phyloP scores from a whole-genome alignment of 30 jellyfish, hydroid and myxozoan species.

The Hydractinia echinata region DNA sequence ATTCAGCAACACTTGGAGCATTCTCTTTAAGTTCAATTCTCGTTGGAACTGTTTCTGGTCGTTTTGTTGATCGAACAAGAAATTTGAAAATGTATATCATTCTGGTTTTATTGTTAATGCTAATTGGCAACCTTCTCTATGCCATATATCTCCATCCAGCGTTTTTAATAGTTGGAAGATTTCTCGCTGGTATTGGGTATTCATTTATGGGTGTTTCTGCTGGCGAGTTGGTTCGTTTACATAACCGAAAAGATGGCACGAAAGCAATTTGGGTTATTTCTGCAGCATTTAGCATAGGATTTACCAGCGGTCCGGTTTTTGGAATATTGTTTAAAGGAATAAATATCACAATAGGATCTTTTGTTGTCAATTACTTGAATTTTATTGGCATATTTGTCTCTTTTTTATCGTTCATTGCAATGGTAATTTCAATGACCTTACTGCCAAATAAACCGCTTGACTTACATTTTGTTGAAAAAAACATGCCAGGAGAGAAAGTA shows the following conservation, averaged over 20 bases:
- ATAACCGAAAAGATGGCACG: conserved; percentile 6
- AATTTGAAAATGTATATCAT: background rate
- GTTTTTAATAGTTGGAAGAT: conserved; percentile 21
- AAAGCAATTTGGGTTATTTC: conserved; percentile 6
- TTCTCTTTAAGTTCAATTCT: background rate
- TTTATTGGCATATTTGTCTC: conserved; percentile 8
- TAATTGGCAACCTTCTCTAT: conserved; percentile 24
- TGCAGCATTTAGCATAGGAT: conserved; percentile 7
- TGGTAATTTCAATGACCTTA: background rate
- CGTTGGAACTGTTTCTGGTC: background rate
- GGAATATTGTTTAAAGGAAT: background rate
- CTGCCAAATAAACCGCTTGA: background rate
- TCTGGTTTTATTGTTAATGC: background rate
- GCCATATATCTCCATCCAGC: conserved; percentile 6
- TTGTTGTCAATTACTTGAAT: background rate
- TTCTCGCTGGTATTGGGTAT: conserved; percentile 29
- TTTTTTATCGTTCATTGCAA: background rate
- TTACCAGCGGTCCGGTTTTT: conserved; percentile 23
- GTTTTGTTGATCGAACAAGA: conserved; percentile 6
- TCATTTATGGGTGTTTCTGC: background rate
- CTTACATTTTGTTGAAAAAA: background rate
- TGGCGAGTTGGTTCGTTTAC: conserved; percentile 20
- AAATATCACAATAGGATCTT: conserved; percentile 10
- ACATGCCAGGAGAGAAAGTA: too few species aligned
- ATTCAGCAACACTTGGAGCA: background rate